Evolutionary conservation across 2,797 vertebrate species (phyloP).

Genomic region (Spinibarbus caldwelli): DNA sequence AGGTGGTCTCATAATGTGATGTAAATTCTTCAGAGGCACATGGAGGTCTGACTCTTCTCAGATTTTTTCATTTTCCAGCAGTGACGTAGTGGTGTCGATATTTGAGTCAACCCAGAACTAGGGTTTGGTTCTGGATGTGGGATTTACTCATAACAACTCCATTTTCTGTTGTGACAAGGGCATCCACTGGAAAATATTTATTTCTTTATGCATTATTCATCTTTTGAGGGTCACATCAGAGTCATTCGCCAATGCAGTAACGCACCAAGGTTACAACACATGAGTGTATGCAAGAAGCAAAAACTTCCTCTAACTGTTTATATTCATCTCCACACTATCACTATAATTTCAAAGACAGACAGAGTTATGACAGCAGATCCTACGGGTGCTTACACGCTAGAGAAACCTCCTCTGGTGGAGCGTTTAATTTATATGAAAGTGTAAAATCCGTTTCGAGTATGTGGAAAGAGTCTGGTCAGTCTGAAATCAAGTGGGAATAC

Average conservation of each 20-base stretch:
- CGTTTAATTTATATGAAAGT: background rate
- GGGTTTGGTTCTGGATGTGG: conserved; percentile 6
- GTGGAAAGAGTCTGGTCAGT: background rate
- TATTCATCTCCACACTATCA: background rate
- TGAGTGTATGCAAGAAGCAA: background rate
- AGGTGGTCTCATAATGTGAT: background rate
- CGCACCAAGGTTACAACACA: background rate
- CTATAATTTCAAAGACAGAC: conserved; percentile 13
- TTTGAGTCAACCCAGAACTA: conserved; percentile 11
- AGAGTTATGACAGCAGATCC: conserved; percentile 24
- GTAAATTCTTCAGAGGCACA: background rate
- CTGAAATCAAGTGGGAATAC: conserved; percentile 7
- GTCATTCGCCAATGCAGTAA: conserved; percentile 9
- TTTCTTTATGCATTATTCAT: conserved; percentile 33
- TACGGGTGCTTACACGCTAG: conserved; percentile 1
- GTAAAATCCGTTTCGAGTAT: background rate
- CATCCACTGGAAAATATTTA: background rate
- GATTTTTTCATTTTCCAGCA: background rate
- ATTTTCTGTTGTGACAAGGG: background rate
- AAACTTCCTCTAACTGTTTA: background rate
- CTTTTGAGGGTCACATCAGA: conserved; percentile 23
- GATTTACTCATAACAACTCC: conserved; percentile 17
- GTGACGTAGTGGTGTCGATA: background rate
- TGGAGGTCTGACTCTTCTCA: background rate
- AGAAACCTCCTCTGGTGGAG: background rate